phyloP scores from a whole-genome alignment of 2,113 vertebrate species.

The Zingel zingel region DNA sequence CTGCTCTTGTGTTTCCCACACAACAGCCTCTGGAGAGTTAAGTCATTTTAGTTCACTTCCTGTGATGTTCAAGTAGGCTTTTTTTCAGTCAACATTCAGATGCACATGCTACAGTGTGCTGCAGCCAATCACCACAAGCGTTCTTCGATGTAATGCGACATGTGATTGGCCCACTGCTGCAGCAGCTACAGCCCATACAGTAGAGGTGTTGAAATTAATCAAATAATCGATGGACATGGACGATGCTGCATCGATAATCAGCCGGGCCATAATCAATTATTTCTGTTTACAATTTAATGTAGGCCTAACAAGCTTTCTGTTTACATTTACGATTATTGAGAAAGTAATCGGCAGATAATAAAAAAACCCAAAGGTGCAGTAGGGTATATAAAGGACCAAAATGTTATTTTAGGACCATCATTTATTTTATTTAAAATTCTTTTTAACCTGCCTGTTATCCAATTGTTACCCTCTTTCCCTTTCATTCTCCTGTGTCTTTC shows the following conservation, averaged over 20 bases:
- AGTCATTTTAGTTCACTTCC: slow-evolving; percentile 65
- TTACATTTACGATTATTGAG: background rate
- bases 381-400: background rate
- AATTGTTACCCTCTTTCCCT: slow-evolving; percentile 38
- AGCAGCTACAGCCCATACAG: too few species aligned
- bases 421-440: slow-evolving; percentile 6
- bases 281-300: too few species aligned
- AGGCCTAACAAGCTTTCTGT: too few species aligned
- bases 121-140: too few species aligned
- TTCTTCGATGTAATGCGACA: too few species aligned
- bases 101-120: slow-evolving; percentile 6
- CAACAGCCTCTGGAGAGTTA: slow-evolving; percentile 62
- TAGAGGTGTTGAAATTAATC: too few species aligned
- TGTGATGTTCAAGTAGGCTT: slow-evolving; percentile 14
- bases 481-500: slow-evolving; percentile 34
- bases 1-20: slow-evolving; percentile 59
- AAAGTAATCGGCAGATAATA: background rate
- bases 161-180: too few species aligned
- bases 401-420: background rate
- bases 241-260: too few species aligned
- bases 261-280: too few species aligned
- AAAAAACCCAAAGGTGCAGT: background rate
- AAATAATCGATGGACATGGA: too few species aligned
- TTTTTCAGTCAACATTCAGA: background rate
- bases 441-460: slow-evolving; percentile 47